Conservation (phyloP, 2,113 vertebrate genomes). For the Poicephalus gulielmi region DNA sequence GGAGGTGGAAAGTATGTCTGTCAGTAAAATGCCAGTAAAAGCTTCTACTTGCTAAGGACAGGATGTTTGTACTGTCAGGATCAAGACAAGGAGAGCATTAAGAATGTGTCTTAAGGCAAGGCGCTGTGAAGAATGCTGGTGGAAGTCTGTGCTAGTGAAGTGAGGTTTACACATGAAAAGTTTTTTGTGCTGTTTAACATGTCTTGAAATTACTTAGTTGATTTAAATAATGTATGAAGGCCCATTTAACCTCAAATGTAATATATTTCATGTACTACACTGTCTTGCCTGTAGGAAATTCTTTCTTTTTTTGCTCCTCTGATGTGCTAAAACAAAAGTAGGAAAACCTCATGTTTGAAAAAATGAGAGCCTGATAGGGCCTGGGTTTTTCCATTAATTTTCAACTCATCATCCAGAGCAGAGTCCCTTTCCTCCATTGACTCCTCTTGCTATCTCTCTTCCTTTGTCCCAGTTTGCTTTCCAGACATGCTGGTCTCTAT, state of each 20-base stretch:
- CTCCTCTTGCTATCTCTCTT: neutral
- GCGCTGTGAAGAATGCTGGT: neutral
- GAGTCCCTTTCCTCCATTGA: neutral
- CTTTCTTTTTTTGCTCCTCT: neutral
- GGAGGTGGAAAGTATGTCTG: neutral
- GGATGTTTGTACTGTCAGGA: neutral
- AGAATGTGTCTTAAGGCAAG: neutral
- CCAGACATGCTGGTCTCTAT: neutral
- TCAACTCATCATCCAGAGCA: neutral
- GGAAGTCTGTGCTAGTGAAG: neutral
- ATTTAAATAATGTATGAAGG: conserved; percentile 1
- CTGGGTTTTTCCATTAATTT: neutral
- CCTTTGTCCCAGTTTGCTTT: neutral
- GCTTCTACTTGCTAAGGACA: neutral
- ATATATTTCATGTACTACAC: neutral
- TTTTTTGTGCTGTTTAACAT: neutral
- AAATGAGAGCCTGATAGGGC: neutral
- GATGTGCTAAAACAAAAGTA: conserved; percentile 1
- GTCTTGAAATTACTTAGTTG: neutral
- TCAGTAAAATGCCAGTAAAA: neutral
- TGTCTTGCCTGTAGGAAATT: neutral
- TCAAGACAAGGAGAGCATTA: neutral
- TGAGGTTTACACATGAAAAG: neutral
- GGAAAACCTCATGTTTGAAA: neutral
- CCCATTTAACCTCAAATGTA: neutral